Percentiles rank a stretch among this genome's conserved stretches.
These are phyloP conservation scores for Xiphorhynchus erythropygius DNA, from an alignment of 2,797 vertebrate species.

Conservation along the genomic window DNA sequence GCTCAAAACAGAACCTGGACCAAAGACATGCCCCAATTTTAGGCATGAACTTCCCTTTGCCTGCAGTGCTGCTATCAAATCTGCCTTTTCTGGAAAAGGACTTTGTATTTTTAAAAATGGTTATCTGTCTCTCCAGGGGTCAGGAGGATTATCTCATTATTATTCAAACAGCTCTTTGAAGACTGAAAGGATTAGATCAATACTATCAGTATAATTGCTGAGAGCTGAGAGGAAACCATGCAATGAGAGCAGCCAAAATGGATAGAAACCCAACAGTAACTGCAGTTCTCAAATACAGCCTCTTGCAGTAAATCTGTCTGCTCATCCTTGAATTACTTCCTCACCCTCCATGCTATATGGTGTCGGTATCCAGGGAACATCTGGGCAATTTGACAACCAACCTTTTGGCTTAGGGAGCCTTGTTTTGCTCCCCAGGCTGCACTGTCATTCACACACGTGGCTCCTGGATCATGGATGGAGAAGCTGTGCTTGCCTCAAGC, in stretches of 20 bases:
- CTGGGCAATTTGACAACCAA: neutral
- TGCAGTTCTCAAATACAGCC: neutral
- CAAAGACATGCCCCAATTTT: neutral
- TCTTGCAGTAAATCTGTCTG: neutral
- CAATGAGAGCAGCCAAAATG: neutral
- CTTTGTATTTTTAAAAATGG: neutral
- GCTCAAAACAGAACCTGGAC: neutral
- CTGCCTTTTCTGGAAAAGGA: neutral
- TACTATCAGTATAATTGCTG: neutral
- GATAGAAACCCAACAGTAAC: neutral
- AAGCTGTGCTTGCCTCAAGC: neutral
- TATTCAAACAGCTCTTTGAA: neutral
- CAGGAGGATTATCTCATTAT: neutral
- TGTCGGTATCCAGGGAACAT: neutral
- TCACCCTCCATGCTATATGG: neutral
- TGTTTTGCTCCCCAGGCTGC: neutral
- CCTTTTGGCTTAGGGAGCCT: neutral
- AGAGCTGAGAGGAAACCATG: neutral
- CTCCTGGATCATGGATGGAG: neutral
- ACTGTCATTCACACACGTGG: fast-evolving
- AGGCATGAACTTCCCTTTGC: neutral
- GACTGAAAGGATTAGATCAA: conserved; percentile 11
- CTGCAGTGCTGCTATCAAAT: neutral
- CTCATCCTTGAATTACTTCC: fast-evolving
- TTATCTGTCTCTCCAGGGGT: neutral